phyloP scores from a whole-genome alignment of 2,797 vertebrate genomes.

The Danio aesculapii region DNA sequence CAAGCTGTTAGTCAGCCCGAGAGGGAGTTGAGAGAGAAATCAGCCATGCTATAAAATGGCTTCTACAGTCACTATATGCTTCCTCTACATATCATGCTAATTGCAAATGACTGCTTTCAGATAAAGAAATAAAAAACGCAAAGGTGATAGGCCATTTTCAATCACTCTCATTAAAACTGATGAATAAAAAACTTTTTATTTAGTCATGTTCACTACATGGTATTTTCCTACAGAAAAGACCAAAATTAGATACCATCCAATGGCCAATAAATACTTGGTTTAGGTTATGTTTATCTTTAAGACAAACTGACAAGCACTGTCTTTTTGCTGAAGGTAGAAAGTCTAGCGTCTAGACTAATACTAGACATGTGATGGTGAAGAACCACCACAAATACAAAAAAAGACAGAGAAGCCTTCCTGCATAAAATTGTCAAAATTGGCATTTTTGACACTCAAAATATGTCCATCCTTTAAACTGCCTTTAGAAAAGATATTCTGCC shows the following conservation, averaged over 20 bases:
- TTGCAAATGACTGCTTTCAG: slow-evolving; percentile 26
- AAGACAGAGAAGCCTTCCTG: background rate
- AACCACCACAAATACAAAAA: background rate
- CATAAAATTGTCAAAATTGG: background rate
- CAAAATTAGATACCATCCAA: background rate
- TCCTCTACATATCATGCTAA: slow-evolving; percentile 42
- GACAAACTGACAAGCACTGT: background rate
- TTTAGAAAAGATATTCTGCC: background rate
- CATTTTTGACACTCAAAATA: slow-evolving; percentile 12
- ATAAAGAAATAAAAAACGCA: background rate
- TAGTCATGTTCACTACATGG: background rate
- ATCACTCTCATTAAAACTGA: background rate
- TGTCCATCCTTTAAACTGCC: slow-evolving; percentile 1
- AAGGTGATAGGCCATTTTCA: background rate
- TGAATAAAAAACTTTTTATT: background rate
- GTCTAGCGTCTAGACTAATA: no score
- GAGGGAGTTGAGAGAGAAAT: slow-evolving; percentile 64
- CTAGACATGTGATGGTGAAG: background rate
- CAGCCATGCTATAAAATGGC: slow-evolving; percentile 62
- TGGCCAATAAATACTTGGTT: background rate
- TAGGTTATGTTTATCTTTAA: background rate
- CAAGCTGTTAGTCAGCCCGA: slow-evolving; percentile 73
- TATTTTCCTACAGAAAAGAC: background rate
- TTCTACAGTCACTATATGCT: slow-evolving; percentile 48
- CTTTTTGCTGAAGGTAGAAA: background rate